Conservation (phyloP, 1,140 invertebrate species). For the Drosophila arawakana region DNA sequence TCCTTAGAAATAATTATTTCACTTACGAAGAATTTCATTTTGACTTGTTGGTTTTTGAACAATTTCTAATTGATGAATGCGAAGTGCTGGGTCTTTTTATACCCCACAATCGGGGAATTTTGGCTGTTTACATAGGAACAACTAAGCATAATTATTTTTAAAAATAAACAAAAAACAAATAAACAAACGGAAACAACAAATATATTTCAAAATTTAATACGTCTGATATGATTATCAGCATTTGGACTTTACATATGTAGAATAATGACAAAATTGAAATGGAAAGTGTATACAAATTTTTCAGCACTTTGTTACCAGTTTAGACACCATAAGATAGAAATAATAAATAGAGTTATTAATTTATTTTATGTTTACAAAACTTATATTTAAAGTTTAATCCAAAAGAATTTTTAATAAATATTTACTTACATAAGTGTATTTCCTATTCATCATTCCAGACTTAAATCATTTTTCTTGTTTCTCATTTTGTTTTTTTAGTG, state of each 20-base stretch:
- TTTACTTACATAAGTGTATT: not conserved
- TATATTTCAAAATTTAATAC: constrained; percentile 3
- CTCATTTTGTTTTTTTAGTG: not conserved
- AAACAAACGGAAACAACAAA: constrained; percentile 18
- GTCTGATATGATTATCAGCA: constrained; percentile 2
- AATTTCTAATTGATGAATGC: constrained; percentile 24
- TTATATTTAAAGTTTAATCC: too few species aligned
- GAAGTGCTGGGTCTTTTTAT: constrained; percentile 35
- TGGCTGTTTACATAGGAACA: not conserved
- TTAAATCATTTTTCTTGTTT: not conserved
- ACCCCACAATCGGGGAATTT: not conserved
- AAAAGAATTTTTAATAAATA: not conserved
- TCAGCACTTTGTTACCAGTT: too few species aligned
- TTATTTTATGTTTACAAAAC: too few species aligned
- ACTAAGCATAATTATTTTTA: constrained; percentile 8
- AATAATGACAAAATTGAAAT: not conserved
- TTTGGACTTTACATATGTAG: constrained; percentile 1
- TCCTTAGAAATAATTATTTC: not conserved
- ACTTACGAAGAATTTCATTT: constrained; percentile 66
- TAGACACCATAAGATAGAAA: too few species aligned
- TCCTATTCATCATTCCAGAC: not conserved
- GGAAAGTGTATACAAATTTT: too few species aligned
- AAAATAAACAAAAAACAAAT: constrained; percentile 19
- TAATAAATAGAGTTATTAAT: too few species aligned
- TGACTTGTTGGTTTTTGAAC: constrained; percentile 20